A percentile compares a stretch with the other conserved stretches of the same genome.
phyloP scores from a whole-genome alignment of 2,888 invertebrate genomes.

The Euspilapteryx auroguttella region DNA sequence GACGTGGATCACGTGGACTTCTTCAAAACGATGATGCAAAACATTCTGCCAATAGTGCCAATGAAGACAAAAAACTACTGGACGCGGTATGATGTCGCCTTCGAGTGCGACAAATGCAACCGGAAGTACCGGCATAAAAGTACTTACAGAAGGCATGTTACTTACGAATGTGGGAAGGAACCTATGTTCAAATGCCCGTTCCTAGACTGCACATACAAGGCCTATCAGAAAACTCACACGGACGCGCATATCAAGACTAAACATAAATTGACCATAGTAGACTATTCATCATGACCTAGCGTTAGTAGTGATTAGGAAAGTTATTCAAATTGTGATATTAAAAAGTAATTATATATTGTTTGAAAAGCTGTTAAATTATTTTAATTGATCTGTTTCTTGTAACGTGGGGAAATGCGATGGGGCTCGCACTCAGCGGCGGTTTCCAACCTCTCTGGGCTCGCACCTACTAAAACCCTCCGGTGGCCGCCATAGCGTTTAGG shows the following conservation, averaged over 20 bases:
- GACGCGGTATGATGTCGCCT: slow-evolving; percentile 46
- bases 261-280: slow-evolving; percentile 60
- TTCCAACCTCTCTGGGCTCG: too few species aligned
- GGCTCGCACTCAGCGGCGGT: too few species aligned
- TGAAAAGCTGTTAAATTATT: too few species aligned
- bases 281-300: slow-evolving; percentile 68
- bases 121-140: slow-evolving; percentile 75
- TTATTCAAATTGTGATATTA: slow-evolving; percentile 47
- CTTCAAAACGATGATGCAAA: slow-evolving; percentile 53
- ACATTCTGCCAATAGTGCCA: slow-evolving; percentile 43
- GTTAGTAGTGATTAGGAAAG: too few species aligned
- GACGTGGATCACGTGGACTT: slow-evolving; percentile 53
- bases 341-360: slow-evolving; percentile 11
- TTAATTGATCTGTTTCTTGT: too few species aligned
- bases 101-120: slow-evolving; percentile 68
- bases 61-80: slow-evolving; percentile 56
- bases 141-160: slow-evolving; percentile 71
- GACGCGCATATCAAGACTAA: slow-evolving; percentile 55
- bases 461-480: too few species aligned
- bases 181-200: slow-evolving; percentile 54
- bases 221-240: slow-evolving; percentile 53
- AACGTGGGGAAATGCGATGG: too few species aligned
- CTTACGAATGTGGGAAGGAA: slow-evolving; percentile 67
- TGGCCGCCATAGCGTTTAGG: too few species aligned
- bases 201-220: slow-evolving; percentile 48